Evolutionary conservation across 2,888 invertebrate genomes (phyloP).

Genomic region (Phanerotoma sp.): DNA sequence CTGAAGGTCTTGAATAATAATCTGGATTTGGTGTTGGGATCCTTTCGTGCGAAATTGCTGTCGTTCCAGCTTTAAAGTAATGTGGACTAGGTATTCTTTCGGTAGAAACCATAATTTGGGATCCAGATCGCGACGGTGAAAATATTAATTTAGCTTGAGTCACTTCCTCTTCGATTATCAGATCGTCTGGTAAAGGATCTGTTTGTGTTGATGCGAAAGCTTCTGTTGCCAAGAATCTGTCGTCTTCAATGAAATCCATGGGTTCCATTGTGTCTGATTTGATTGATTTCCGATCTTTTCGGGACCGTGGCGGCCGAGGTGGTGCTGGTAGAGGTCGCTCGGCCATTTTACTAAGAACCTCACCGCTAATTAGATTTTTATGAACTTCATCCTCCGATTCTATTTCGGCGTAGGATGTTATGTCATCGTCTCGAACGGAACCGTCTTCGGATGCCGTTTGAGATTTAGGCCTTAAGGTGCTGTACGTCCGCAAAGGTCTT

Average conservation of each 20-base stretch:
- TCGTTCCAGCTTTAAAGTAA: not conserved
- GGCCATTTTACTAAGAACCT: constrained; percentile 79
- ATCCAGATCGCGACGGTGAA: constrained; percentile 49
- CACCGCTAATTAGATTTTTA: constrained; percentile 72
- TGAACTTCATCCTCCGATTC: constrained; percentile 60
- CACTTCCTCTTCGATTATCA: constrained; percentile 57
- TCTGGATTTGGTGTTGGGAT: constrained; percentile 20
- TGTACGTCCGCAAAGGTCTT: constrained; percentile 64
- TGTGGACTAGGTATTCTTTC: constrained; percentile 48
- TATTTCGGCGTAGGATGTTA: constrained; percentile 65
- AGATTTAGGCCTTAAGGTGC: constrained; percentile 65
- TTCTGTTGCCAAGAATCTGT: constrained; percentile 61
- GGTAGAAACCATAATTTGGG: constrained; percentile 51
- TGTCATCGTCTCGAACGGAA: constrained; percentile 28
- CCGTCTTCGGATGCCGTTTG: constrained; percentile 41
- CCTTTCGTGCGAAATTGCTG: constrained; percentile 24
- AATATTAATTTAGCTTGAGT: constrained; percentile 52
- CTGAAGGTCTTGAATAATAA: constrained; percentile 23
- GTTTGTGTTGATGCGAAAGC: constrained; percentile 82
- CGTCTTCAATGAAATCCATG: constrained; percentile 45
- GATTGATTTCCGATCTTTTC: constrained; percentile 39
- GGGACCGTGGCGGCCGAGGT: constrained; percentile 76
- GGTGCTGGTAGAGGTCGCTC: constrained; percentile 84
- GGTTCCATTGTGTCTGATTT: constrained; percentile 21
- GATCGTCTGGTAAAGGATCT: constrained; percentile 79